Conservation (phyloP, 2,797 vertebrate genomes). For the Molossus molossus region DNA sequence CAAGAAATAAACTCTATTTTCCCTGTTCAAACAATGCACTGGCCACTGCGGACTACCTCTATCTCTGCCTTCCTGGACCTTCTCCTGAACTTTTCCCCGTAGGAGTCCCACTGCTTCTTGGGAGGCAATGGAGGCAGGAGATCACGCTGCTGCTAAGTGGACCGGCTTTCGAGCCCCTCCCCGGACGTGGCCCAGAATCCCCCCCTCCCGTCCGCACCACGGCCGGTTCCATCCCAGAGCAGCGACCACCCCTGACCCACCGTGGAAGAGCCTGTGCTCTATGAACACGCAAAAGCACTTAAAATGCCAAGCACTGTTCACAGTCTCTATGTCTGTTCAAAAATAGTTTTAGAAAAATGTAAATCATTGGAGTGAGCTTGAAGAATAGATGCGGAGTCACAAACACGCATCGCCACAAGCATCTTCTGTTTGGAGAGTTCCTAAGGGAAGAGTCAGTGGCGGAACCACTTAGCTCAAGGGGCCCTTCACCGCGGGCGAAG, state of each 20-base stretch:
- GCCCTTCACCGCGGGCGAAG: slow-evolving; percentile 4
- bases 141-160: background rate
- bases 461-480: slow-evolving; percentile 24
- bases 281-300: slow-evolving; percentile 60
- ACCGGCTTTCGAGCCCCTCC: no score
- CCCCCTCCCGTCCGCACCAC: background rate
- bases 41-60: background rate
- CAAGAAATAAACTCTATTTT: slow-evolving; percentile 34
- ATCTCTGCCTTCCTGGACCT: background rate
- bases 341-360: slow-evolving; percentile 63
- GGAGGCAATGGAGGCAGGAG: background rate
- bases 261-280: background rate
- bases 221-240: background rate
- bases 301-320: slow-evolving; percentile 68
- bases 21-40: background rate
- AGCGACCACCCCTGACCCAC: background rate
- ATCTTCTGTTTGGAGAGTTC: slow-evolving; percentile 44
- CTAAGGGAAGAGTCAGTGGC: background rate
- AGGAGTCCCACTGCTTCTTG: background rate
- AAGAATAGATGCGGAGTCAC: slow-evolving; percentile 34
- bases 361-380: slow-evolving; percentile 60
- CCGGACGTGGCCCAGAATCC: background rate
- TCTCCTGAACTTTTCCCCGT: background rate
- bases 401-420: slow-evolving; percentile 43
- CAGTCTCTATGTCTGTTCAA: slow-evolving; percentile 59